Evolutionary conservation across 2,888 invertebrate genomes (phyloP).

Genomic region (Ypsolopha scabrella): DNA sequence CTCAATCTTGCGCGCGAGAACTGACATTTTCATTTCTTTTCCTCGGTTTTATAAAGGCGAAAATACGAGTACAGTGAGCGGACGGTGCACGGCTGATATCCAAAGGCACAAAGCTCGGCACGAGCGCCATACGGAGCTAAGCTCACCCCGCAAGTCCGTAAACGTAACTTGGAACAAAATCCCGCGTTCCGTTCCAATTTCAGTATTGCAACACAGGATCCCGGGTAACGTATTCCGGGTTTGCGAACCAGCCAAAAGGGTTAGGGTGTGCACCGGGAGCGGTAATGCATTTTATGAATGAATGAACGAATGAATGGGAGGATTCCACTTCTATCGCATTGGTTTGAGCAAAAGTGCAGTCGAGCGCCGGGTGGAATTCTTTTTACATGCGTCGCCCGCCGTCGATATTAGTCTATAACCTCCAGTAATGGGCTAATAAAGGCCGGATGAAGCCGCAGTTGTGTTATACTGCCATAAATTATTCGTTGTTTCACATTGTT

Average conservation of each 20-base stretch:
- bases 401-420: slow-evolving; percentile 2
- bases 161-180: slow-evolving; percentile 51
- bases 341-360: slow-evolving; percentile 40
- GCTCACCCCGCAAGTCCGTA: slow-evolving; percentile 32
- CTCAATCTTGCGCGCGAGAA: slow-evolving; percentile 4
- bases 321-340: slow-evolving; percentile 54
- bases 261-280: slow-evolving; percentile 28
- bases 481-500: slow-evolving; percentile 1
- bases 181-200: slow-evolving; percentile 44
- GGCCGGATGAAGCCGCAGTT: not conserved
- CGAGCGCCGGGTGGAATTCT: slow-evolving; percentile 14
- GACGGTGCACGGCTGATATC: slow-evolving; percentile 16
- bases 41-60: slow-evolving; percentile 35
- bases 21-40: slow-evolving; percentile 29
- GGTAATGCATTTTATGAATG: slow-evolving; percentile 64
- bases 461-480: not conserved
- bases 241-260: slow-evolving; percentile 34
- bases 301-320: slow-evolving; percentile 51
- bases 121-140: slow-evolving; percentile 32
- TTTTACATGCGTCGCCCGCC: slow-evolving; percentile 4
- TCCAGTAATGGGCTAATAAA: not conserved
- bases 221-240: slow-evolving; percentile 45
- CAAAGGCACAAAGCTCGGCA: slow-evolving; percentile 15
- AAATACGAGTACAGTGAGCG: slow-evolving; percentile 24
- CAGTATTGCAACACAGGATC: slow-evolving; percentile 44